A percentile compares a stretch with the other conserved stretches of the same genome.
Evolutionary conservation across 2,797 vertebrate species (phyloP).

Genomic region (Poeciliopsis infans): DNA sequence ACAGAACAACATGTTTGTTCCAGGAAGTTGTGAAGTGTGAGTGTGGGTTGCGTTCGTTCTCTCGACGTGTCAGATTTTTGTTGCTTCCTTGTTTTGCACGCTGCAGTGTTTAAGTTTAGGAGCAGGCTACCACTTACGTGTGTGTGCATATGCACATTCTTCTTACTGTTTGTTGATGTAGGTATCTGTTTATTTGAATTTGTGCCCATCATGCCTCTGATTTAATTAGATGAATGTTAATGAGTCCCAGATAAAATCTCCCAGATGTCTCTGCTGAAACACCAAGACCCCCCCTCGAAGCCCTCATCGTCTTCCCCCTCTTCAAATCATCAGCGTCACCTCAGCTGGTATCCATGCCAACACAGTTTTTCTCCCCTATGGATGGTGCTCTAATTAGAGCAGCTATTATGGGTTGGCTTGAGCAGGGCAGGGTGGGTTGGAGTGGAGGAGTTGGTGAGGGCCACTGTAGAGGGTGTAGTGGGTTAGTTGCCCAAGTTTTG

Average conservation of each 20-base stretch:
- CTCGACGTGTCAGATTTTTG: conserved; percentile 28
- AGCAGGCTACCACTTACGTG: not conserved
- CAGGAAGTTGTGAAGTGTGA: conserved; percentile 50
- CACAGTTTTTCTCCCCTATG: conserved; percentile 79
- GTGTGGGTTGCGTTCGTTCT: conserved; percentile 36
- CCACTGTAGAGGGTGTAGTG: conserved; percentile 47
- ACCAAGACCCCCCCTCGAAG: conserved; percentile 18
- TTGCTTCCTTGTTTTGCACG: conserved; percentile 1
- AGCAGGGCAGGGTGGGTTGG: conserved; percentile 70
- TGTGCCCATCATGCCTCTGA: conserved; percentile 79
- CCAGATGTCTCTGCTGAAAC: conserved; percentile 83
- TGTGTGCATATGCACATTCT: conserved; percentile 6
- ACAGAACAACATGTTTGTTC: conserved; percentile 62
- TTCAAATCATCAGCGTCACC: conserved; percentile 71
- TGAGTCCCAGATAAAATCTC: conserved; percentile 86
- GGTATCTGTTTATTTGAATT: conserved; percentile 56
- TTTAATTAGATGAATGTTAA: conserved; percentile 88
- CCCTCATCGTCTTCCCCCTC: conserved; percentile 37
- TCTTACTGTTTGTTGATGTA: conserved; percentile 24
- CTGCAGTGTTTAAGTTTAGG: not conserved
- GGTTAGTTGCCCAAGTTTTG: conserved; percentile 45
- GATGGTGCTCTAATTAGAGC: conserved; percentile 87
- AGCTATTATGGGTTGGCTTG: conserved; percentile 86
- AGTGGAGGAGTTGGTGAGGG: conserved; percentile 57
- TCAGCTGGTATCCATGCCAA: conserved; percentile 81